phyloP scores from a whole-genome alignment of 1,140 invertebrate species.

The Holotrichia oblita region DNA sequence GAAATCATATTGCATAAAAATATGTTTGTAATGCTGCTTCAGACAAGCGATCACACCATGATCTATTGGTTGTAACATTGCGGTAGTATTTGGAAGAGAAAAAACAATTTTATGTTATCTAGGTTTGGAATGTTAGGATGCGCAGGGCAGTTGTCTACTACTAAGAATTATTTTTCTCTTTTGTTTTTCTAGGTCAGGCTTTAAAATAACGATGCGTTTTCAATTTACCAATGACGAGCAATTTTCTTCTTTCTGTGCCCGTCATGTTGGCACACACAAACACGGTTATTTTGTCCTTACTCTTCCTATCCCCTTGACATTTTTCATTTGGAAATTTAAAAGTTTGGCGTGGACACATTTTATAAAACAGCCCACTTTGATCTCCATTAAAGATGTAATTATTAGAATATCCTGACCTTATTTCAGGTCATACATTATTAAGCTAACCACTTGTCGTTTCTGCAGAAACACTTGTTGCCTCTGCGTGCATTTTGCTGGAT shows the following conservation, averaged over 20 bases:
- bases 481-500: slow-evolving; percentile 9
- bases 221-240: slow-evolving; percentile 15
- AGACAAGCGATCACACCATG: no score
- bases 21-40: no score
- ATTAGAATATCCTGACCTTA: no score
- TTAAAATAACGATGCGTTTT: no score
- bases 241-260: slow-evolving; percentile 18
- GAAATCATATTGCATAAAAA: no score
- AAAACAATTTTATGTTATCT: slow-evolving; percentile 28
- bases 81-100: slow-evolving; percentile 12
- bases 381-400: no score
- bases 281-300: slow-evolving; percentile 30
- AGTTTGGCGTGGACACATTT: slow-evolving; percentile 5
- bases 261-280: slow-evolving; percentile 59
- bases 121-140: slow-evolving; percentile 30
- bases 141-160: slow-evolving; percentile 37
- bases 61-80: no score
- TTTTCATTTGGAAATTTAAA: no score
- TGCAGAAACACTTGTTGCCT: not conserved
- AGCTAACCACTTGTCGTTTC: not conserved
- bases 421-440: not conserved
- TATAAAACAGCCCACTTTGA: not conserved
- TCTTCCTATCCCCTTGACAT: not conserved
- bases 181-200: no score
- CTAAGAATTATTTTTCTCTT: no score